Percentiles rank a stretch among this genome's conserved stretches.
Conservation (phyloP, 2,888 invertebrate species). For the Balanococcus diminutus region DNA sequence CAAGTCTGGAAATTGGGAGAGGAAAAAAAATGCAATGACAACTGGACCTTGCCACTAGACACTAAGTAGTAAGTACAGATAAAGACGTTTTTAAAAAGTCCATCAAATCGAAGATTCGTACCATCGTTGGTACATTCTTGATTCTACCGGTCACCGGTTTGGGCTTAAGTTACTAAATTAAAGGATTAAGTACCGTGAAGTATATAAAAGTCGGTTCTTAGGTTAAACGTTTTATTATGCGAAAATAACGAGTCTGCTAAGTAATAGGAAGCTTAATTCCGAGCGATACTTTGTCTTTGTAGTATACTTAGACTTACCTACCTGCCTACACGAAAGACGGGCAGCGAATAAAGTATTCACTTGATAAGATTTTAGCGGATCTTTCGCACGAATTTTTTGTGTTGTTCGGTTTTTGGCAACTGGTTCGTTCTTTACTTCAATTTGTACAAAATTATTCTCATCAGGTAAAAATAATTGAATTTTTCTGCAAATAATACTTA, state of each 20-base stretch:
- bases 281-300: not conserved
- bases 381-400: too few species aligned
- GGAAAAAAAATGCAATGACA: not conserved
- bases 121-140: not conserved
- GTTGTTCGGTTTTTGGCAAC: too few species aligned
- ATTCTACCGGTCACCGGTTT: not conserved
- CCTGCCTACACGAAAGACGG: not conserved
- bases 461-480: not conserved
- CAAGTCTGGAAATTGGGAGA: not conserved
- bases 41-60: not conserved
- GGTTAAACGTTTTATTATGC: not conserved
- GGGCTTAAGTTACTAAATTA: slow-evolving; percentile 6
- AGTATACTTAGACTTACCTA: too few species aligned
- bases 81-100: not conserved
- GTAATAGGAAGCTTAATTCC: not conserved
- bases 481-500: too few species aligned
- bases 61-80: not conserved
- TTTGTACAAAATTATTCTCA: too few species aligned
- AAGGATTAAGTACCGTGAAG: not conserved
- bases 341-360: not conserved
- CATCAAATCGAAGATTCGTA: not conserved
- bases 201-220: not conserved
- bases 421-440: too few species aligned
- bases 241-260: not conserved
- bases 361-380: not conserved